These are phyloP conservation scores for Arge pagana DNA, from an alignment of 2,888 invertebrate species.

Conservation along the genomic window DNA sequence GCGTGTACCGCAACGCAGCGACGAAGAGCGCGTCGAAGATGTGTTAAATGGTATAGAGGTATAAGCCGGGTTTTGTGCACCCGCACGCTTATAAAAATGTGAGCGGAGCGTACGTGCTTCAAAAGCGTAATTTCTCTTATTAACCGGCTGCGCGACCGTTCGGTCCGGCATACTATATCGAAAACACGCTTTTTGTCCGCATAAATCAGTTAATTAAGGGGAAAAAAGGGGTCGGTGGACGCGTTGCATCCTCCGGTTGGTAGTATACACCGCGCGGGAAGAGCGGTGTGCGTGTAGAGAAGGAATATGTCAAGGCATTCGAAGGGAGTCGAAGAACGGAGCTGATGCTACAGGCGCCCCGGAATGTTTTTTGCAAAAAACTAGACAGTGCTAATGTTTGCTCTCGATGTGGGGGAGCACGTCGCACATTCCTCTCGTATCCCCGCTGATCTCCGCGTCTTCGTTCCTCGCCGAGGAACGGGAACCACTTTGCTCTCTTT, in stretches of 20 bases:
- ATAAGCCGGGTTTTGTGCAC: no score
- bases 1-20: no score
- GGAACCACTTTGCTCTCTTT: no score
- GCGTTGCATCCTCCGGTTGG: constrained; percentile 12
- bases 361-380: constrained; percentile 31
- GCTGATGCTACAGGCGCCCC: constrained; percentile 13
- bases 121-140: constrained; percentile 22
- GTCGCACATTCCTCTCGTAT: constrained; percentile 10
- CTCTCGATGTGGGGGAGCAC: constrained; percentile 20
- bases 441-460: no score
- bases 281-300: no score
- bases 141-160: constrained; percentile 1
- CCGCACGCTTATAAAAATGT: constrained; percentile 8
- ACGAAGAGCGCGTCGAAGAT: no score
- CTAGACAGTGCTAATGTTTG: constrained; percentile 30
- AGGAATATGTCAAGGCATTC: constrained; percentile 1
- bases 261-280: no score
- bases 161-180: constrained; percentile 3
- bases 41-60: no score
- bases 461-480: no score
- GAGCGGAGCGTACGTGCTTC: constrained; percentile 17
- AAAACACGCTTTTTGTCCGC: constrained; percentile 21
- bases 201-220: constrained; percentile 21
- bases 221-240: constrained; percentile 8
- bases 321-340: not conserved